phyloP scores from a whole-genome alignment of 2,113 vertebrate genomes.

The Cichladusa arquata region DNA sequence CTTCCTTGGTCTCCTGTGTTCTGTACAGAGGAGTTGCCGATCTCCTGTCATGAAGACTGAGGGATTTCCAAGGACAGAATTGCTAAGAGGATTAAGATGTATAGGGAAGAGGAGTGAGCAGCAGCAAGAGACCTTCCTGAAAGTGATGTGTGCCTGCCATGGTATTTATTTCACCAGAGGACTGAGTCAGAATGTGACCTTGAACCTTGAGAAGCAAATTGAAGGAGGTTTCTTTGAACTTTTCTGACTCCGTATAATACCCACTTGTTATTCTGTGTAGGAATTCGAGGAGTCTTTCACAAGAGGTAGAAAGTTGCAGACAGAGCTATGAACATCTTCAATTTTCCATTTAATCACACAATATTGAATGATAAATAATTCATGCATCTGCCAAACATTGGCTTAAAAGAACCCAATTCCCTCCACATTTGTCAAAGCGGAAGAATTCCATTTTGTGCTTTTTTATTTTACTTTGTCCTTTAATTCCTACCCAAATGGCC shows the following conservation, averaged over 20 bases:
- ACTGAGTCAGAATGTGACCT: background rate
- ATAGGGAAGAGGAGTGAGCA: background rate
- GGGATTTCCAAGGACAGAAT: background rate
- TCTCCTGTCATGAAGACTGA: background rate
- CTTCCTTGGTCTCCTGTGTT: rapidly evolving
- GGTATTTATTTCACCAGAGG: background rate
- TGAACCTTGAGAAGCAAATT: background rate
- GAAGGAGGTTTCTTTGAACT: background rate
- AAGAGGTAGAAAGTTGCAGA: slow-evolving; percentile 28
- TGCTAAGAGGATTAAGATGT: background rate
- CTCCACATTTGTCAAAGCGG: slow-evolving; percentile 71
- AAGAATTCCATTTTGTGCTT: slow-evolving; percentile 67
- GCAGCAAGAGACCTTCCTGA: background rate
- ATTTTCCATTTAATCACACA: slow-evolving; percentile 75
- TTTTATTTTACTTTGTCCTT: slow-evolving; percentile 66
- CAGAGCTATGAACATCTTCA: slow-evolving; percentile 63
- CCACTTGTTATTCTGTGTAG: background rate
- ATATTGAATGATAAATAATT: slow-evolving; percentile 81
- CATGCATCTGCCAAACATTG: slow-evolving; percentile 78
- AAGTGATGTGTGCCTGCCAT: background rate
- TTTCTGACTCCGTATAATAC: background rate
- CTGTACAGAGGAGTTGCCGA: background rate
- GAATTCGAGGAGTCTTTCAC: background rate
- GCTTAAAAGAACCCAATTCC: slow-evolving; percentile 76
- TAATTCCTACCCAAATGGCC: slow-evolving; percentile 59